These are phyloP conservation scores for Metacarcinus magister DNA, from an alignment of 2,888 invertebrate genomes.

Conservation along the genomic window DNA sequence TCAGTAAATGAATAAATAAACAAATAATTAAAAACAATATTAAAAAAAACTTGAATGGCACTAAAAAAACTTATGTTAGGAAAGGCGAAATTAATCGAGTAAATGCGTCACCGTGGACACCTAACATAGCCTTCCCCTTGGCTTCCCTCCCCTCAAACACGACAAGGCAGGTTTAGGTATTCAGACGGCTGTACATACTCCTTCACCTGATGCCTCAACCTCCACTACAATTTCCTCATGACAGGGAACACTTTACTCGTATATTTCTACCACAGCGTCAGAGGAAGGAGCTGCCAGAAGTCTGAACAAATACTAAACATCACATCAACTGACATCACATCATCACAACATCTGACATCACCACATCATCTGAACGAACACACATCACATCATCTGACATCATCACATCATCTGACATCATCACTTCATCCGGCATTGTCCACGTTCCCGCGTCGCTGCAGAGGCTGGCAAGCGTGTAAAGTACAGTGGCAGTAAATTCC, in stretches of 20 bases:
- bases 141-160: too few species aligned
- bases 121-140: too few species aligned
- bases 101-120: too few species aligned
- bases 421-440: background rate
- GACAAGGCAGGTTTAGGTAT: background rate
- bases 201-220: background rate
- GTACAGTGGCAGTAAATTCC: background rate
- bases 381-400: too few species aligned
- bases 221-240: background rate
- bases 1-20: too few species aligned
- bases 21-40: too few species aligned
- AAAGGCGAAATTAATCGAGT: too few species aligned
- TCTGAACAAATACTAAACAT: background rate
- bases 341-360: too few species aligned
- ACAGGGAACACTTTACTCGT: background rate
- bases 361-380: too few species aligned
- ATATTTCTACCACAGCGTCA: background rate
- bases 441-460: background rate
- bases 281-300: background rate
- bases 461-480: background rate
- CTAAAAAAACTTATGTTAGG: too few species aligned
- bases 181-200: background rate
- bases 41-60: too few species aligned
- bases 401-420: too few species aligned
- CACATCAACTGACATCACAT: background rate